Evolutionary conservation across 1,140 invertebrate species (phyloP), one percentile per base, ranked within the genome.

Genomic region (Episyrphus balteatus): DNA sequence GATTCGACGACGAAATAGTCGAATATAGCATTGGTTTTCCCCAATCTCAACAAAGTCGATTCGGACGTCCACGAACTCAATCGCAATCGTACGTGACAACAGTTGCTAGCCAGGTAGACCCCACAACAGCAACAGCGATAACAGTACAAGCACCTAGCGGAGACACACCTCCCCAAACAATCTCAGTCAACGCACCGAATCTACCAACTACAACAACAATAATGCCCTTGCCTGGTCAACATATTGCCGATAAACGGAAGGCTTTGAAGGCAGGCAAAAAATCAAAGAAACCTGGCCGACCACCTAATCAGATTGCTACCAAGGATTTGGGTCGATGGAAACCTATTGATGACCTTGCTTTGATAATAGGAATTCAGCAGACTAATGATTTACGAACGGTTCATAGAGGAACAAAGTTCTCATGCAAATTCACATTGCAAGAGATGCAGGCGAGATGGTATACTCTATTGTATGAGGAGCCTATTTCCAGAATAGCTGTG

Each of bases 381-480:
- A 88, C 88, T 7, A 89, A 88, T 72, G 90, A 95, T 66, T 67
- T 95, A 33, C 75, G 81, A 32, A 79, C 80, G 57, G 92, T 98
- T 8, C 88, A 96, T 65, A 73, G 86, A 52, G 91, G 92, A 18
- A 84, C 93, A 5, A 97, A 95, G 66, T 98, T 99, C 73, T 94
- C 93, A 0, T 95, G 92, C 62, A 82, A 88, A 51, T 98, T 97
- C 65, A 93, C 91, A 1, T 69, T 96, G 12, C 83, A 88, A 66
- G 93, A 99, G 68, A 80, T 98, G 21, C 89, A 96, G 61, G 88
- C 92, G 49, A 78, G 95, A 47, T 98, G 94, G 94, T 94, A 94
- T 73, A 86, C 90, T 10, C 62, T 99, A 40, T 71, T 98, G 2
- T 98, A 97, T 68, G 92, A 98, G 70, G 83, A 88, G 38, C 79